Conservation (phyloP, 2,888 invertebrate species). For the Dolichopus griseipennis region DNA sequence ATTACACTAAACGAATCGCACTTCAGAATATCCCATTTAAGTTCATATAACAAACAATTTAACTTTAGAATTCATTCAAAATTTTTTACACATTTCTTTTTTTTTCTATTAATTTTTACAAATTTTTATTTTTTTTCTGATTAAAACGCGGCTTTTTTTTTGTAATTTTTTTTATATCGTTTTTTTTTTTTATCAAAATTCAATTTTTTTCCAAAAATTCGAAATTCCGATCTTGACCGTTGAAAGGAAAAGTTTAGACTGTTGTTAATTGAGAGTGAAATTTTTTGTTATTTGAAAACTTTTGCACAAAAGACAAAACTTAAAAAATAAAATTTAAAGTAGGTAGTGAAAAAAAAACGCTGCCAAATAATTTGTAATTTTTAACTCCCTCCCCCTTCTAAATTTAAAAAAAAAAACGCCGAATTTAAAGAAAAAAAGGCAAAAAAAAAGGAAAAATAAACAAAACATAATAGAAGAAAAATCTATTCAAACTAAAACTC, state of each 20-base stretch:
- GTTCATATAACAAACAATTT: not conserved
- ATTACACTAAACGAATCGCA: not conserved
- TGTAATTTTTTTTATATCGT: too few species aligned
- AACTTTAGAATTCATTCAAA: too few species aligned
- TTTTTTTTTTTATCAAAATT: too few species aligned
- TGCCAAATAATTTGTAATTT: not conserved
- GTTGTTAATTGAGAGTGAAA: not conserved
- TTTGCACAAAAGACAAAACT: not conserved
- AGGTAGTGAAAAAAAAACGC: not conserved
- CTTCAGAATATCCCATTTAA: not conserved
- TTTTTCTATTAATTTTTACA: too few species aligned
- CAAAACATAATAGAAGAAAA: too few species aligned
- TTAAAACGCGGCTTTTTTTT: too few species aligned
- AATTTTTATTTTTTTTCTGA: too few species aligned
- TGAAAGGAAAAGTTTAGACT: constrained; percentile 1
- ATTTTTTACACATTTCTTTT: too few species aligned
- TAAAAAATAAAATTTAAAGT: not conserved
- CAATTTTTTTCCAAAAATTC: too few species aligned
- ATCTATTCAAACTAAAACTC: too few species aligned
- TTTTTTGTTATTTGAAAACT: not conserved
- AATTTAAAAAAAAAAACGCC: not conserved
- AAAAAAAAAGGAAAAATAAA: too few species aligned
- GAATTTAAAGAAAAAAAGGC: too few species aligned
- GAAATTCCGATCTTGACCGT: not conserved
- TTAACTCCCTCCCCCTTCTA: not conserved